Evolutionary conservation across 1,140 invertebrate species (phyloP).

Genomic region (Brachionus manjavacas): DNA sequence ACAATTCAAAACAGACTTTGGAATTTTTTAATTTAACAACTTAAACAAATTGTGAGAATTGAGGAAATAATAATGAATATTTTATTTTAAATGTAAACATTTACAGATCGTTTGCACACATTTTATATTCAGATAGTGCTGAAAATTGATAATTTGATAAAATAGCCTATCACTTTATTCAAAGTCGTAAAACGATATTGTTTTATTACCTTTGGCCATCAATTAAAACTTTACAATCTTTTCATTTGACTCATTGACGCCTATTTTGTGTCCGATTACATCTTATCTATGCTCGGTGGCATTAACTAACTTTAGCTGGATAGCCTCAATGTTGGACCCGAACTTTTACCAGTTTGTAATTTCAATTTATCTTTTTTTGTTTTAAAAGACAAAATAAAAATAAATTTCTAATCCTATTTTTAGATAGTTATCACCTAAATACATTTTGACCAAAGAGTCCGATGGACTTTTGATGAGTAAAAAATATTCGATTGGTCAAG

Average conservation of each 20-base stretch:
- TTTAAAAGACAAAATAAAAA: background rate
- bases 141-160: conserved; percentile 36
- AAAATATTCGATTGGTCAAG: too few relatives aligned
- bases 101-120: conserved; percentile 19
- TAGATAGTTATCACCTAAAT: too few relatives aligned
- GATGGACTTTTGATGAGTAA: too few relatives aligned
- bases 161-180: conserved; percentile 9
- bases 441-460: too few relatives aligned
- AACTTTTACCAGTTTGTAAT: background rate
- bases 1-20: conserved; percentile 22
- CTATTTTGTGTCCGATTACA: background rate
- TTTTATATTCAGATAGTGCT: background rate
- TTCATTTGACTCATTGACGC: background rate
- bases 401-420: background rate
- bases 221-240: conserved; percentile 7
- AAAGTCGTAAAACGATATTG: background rate
- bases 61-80: conserved; percentile 2
- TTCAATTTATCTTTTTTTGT: background rate
- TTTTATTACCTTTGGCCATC: conserved; percentile 15
- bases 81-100: background rate
- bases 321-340: background rate
- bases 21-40: conserved; percentile 1
- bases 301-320: background rate
- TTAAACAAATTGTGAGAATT: conserved; percentile 19
- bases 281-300: background rate